Base-by-base conservation (phyloP, 2,797 vertebrate species). In the Brachymystax lenok region DNA sequence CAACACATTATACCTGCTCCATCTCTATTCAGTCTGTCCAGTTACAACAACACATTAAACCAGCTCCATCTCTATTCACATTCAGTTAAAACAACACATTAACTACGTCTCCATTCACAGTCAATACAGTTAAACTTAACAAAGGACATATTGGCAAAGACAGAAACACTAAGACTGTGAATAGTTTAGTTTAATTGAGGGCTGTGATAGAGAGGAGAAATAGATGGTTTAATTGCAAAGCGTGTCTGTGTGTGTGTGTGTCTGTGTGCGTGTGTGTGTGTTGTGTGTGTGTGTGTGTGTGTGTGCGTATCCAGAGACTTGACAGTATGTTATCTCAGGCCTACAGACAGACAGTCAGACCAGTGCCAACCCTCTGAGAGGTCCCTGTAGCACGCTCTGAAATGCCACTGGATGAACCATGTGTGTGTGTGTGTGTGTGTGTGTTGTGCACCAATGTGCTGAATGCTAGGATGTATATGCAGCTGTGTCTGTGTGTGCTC, bases 251-350 rank as follows among this genome's bases (percentile, higher is more conserved):
- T 40, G 67, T 33, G 69, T 71, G 17, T 40, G 71, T 6, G 69
- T 51, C 46, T 71, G 35, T 51, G 64, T 75, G 70, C 30, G 46
- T n/a, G 40, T 40, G 27, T 73, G 76, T 79, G 0, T 83, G 73
- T 80, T 80, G 46, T 74, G 63, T 85, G 79, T 86, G 77, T 75
- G 51, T 69, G 69, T 50, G 71, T 50, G 12, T 78, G 70, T 46
- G 61, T 35, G 79, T 33, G 14, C 27, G 71, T 61, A 50, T 12
- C 69, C 69, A 50, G 69, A 70, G 69, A 46, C 40, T 21, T 71
- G 69, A 71, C 69, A 50, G 19, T 59, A 40, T 13, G 69, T 71
- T 71, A 71, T 71, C 69, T 71, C 69, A 3, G 21, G 40, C 69
- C 46, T 50, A 51, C 69, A 71, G 69, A 71, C 46, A 71, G 46